Conservation (phyloP, 2,888 invertebrate genomes). For the Sericinus montela region DNA sequence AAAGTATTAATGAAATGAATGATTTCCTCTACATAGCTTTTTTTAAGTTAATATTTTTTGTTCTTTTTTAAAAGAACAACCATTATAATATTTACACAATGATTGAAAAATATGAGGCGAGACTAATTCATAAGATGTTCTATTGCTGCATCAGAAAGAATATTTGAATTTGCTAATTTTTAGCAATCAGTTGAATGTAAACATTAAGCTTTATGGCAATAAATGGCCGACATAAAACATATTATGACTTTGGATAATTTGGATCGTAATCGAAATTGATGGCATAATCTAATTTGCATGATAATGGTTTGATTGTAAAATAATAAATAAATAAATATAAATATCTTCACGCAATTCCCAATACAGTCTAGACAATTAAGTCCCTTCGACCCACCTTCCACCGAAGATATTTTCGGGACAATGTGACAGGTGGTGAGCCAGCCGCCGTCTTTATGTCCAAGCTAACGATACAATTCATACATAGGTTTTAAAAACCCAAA, state of each 20-base stretch:
- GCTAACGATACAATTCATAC: no score
- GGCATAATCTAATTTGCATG: no score
- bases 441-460: no score
- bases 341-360: no score
- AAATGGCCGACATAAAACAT: background rate
- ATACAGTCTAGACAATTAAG: no score
- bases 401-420: no score
- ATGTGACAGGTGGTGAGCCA: no score
- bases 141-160: conserved; percentile 8
- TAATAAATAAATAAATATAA: no score
- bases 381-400: no score
- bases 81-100: background rate
- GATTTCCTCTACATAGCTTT: background rate
- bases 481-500: no score
- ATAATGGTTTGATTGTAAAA: no score
- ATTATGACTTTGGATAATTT: background rate
- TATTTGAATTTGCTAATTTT: conserved; percentile 2
- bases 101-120: background rate
- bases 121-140: conserved; percentile 3
- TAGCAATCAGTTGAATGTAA: conserved; percentile 3
- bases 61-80: background rate
- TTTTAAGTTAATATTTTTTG: background rate
- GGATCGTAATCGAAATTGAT: no score
- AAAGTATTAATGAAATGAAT: background rate
- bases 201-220: conserved; percentile 4